phyloP scores from a whole-genome alignment of 2,888 invertebrate species.

The Spatulosminthurus flaviceps region DNA sequence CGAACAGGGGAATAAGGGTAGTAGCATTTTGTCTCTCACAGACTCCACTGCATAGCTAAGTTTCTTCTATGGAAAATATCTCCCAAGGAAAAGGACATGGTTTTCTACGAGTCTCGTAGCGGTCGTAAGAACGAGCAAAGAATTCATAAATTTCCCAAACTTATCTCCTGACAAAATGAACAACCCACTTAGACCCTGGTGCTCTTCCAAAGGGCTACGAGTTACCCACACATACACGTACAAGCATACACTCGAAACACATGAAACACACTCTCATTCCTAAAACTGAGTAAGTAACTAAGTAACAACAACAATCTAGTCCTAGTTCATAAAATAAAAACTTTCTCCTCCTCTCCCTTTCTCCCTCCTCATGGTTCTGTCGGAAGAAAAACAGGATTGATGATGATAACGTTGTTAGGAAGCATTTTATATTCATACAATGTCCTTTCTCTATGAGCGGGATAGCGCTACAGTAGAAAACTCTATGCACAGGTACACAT shows the following conservation, averaged over 20 bases:
- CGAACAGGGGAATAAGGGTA: no score
- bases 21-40: no score
- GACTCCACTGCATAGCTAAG: no score
- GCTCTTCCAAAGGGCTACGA: slow-evolving; percentile 12
- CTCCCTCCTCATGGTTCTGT: not conserved
- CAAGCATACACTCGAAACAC: not conserved
- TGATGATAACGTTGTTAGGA: slow-evolving; percentile 2
- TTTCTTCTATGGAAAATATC: no score
- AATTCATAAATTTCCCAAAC: slow-evolving; percentile 32
- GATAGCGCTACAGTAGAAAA: no score
- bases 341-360: slow-evolving; percentile 17
- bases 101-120: slow-evolving; percentile 16
- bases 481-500: no score
- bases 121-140: slow-evolving; percentile 28
- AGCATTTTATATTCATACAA: not conserved
- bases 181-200: not conserved
- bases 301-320: slow-evolving; percentile 6
- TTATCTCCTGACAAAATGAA: slow-evolving; percentile 16
- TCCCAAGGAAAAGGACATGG: no score
- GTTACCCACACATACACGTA: no score
- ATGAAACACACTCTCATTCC: not conserved
- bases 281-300: no score
- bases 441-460: no score
- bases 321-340: slow-evolving; percentile 29
- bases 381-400: slow-evolving; percentile 16